Conservation (phyloP, 1,140 invertebrate species). For the Tetragnatha versicolor region DNA sequence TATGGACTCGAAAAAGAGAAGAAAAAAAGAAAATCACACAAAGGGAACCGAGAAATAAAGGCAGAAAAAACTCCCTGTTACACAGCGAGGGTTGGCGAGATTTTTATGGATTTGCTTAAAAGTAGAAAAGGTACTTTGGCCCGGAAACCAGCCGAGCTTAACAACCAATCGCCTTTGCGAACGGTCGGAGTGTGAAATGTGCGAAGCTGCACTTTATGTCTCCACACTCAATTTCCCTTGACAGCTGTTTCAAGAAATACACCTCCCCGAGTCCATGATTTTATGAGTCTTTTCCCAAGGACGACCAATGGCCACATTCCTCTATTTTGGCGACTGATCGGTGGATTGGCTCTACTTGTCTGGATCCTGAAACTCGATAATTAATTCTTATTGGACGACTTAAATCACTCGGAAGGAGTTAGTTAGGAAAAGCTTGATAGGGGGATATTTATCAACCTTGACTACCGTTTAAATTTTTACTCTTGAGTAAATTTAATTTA, state of each 20-base stretch:
- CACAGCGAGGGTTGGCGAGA: constrained; percentile 47
- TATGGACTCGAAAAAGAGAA: constrained; percentile 35
- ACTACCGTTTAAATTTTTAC: too few species aligned
- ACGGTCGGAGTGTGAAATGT: constrained; percentile 52
- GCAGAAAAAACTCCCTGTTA: constrained; percentile 26
- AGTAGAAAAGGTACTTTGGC: constrained; percentile 50
- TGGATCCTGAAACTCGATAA: too few species aligned
- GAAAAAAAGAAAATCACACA: constrained; percentile 18
- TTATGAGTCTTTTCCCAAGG: constrained; percentile 46
- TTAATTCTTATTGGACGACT: too few species aligned
- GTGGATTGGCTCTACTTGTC: constrained; percentile 8
- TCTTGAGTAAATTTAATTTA: too few species aligned
- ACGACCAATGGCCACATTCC: background rate
- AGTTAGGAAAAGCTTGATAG: too few species aligned
- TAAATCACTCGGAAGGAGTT: too few species aligned
- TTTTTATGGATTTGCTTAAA: constrained; percentile 56
- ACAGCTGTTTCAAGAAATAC: constrained; percentile 55
- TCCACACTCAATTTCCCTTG: constrained; percentile 55
- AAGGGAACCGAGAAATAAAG: constrained; percentile 11
- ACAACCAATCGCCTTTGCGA: constrained; percentile 53
- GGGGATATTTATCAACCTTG: too few species aligned
- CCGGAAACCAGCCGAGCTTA: constrained; percentile 45
- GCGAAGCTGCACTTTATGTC: constrained; percentile 53
- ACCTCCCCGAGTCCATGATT: constrained; percentile 51
- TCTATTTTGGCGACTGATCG: constrained; percentile 30